These are phyloP conservation scores for Xestoiulus laeticollis DNA, from an alignment of 2,888 invertebrate genomes.

Conservation along the genomic window DNA sequence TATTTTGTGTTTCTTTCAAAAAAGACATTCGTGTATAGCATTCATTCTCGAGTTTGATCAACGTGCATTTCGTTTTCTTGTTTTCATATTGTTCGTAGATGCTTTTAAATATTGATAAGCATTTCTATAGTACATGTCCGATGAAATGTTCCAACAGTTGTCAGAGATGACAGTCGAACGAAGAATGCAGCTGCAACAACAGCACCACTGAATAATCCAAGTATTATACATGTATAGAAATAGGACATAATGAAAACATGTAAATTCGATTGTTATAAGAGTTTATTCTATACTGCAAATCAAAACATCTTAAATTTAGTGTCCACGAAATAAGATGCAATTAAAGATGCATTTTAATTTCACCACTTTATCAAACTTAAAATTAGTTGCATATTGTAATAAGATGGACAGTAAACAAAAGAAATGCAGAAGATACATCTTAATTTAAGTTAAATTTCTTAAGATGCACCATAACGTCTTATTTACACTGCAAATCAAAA, in stretches of 20 bases:
- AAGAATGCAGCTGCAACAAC: not conserved
- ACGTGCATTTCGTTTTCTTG: not conserved
- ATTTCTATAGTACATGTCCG: not conserved
- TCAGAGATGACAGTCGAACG: not conserved
- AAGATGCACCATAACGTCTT: too few species aligned
- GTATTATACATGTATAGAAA: not conserved
- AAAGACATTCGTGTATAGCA: not conserved
- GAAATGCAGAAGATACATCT: too few species aligned
- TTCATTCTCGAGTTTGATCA: not conserved
- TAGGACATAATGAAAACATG: not conserved
- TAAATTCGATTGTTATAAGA: too few species aligned
- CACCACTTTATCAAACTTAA: too few species aligned
- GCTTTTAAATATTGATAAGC: not conserved
- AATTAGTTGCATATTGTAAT: too few species aligned
- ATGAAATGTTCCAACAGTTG: not conserved
- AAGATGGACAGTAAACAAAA: too few species aligned
- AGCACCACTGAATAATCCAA: not conserved
- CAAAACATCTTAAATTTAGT: too few species aligned
- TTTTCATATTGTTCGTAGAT: not conserved
- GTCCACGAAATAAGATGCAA: too few species aligned
- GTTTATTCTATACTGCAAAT: too few species aligned
- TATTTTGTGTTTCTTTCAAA: not conserved
- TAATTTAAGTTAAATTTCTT: too few species aligned
- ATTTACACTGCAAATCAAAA: too few species aligned
- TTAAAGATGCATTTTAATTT: too few species aligned